A percentile compares a stretch with the other conserved stretches of the same genome.
Conservation (phyloP, 2,888 invertebrate species). For the Leucophenga maculata region DNA sequence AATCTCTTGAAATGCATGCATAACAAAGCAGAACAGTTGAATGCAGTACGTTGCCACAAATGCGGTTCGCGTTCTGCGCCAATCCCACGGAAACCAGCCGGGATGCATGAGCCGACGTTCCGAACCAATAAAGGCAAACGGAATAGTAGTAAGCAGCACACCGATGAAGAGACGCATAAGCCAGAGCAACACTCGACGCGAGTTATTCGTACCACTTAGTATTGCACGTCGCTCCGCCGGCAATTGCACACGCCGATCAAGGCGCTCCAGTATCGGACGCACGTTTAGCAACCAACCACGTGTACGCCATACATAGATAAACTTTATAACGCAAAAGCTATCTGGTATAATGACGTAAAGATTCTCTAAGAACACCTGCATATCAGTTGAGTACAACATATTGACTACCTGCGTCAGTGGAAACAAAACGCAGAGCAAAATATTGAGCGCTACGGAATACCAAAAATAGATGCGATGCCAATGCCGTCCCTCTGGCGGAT, state of each 20-base stretch:
- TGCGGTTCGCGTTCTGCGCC: constrained; percentile 16
- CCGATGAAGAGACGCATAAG: constrained; percentile 31
- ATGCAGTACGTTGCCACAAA: constrained; percentile 30
- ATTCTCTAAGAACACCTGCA: constrained; percentile 56
- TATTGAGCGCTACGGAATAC: constrained; percentile 49
- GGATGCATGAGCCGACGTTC: constrained; percentile 52
- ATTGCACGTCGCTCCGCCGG: constrained; percentile 41
- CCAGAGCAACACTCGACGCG: constrained; percentile 38
- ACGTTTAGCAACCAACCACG: constrained; percentile 46
- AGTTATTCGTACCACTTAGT: constrained; percentile 42
- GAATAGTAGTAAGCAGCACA: constrained; percentile 24
- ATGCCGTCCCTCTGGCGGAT: too few species aligned
- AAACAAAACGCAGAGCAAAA: constrained; percentile 38
- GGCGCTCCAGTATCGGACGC: constrained; percentile 43
- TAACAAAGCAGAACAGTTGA: constrained; percentile 39
- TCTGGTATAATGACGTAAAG: constrained; percentile 49
- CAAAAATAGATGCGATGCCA: constrained; percentile 49
- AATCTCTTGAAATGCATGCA: constrained; percentile 41
- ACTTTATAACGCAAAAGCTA: constrained; percentile 53
- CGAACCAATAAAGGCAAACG: constrained; percentile 10
- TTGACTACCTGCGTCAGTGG: constrained; percentile 48
- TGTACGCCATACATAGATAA: constrained; percentile 46
- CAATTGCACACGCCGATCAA: constrained; percentile 53
- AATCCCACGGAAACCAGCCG: constrained; percentile 66
- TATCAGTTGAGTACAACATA: constrained; percentile 42